Base-by-base conservation (phyloP, 2,888 invertebrate species). In the Cryptus viduatorius region DNA sequence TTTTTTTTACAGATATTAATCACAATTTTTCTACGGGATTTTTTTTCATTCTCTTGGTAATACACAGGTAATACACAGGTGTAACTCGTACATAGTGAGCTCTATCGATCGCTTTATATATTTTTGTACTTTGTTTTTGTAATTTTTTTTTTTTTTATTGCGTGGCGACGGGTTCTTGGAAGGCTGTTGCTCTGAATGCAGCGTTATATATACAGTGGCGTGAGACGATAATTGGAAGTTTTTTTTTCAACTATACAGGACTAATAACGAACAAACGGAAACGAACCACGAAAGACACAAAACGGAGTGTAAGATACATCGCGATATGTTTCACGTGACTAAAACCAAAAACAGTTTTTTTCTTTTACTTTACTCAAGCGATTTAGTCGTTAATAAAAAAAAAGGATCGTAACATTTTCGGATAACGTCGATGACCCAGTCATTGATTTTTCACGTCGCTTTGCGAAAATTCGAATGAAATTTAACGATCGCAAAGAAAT, bases 251-350 rank as follows among this genome's bases (percentile, higher is more conserved):
- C 16, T 56, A 50, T 7, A 50, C 24, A 77, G 59, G 56, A 31
- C 42, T 68, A 37, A 46, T 42, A 14, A 56, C 61, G 50, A 64
- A 59, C 48, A 16, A 65, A 72, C 29, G 44, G 50, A 24, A 37
- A 69, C 69, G 48, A 72, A 65, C 75, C 56, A 77, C 44, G 73
- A 83, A 83, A 76, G 83, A 83, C 79, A 83, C 83, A 72, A 72
- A 83, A 76, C 75, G 75, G 53, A 65, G 16, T 16, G 64, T 19
- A 65, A 12, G 31, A 14, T 76, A n/a, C 48, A 37, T 37, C 48
- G 29, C 29, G 14, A 59, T 24, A 59, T 31, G 29, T 59, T 37
- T 37, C 37, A 37, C 37, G 4, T 4, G 37, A 8, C 37, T 4
- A 37, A 37, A 37, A 37, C 8, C 8, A 37, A 37, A 7, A 37